A percentile compares a stretch with the other conserved stretches of the same genome.
Evolutionary conservation across 2,888 invertebrate species (phyloP).

Genomic region (Chironomus riparius): DNA sequence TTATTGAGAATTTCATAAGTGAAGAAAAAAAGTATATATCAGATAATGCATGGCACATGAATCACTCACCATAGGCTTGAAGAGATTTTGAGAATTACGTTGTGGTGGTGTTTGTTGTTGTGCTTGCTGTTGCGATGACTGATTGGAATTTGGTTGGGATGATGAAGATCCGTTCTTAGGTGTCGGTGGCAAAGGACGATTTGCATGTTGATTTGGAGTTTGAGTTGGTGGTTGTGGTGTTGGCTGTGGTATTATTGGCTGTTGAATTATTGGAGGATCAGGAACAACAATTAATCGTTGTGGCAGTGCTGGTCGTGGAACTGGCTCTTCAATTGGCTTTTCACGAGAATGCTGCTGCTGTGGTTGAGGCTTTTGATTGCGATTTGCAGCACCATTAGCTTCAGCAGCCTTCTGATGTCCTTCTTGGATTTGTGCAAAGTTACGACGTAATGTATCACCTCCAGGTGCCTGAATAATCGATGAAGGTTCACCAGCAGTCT

Average conservation of each 20-base stretch:
- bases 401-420: constrained; percentile 49
- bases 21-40: no score
- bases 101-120: constrained; percentile 53
- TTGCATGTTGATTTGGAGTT: constrained; percentile 52
- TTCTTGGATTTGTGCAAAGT: constrained; percentile 96
- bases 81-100: constrained; percentile 73
- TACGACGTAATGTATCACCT: constrained; percentile 90
- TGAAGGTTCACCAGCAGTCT: constrained; percentile 86
- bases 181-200: constrained; percentile 74
- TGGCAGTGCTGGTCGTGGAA: constrained; percentile 80
- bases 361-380: constrained; percentile 42
- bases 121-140: constrained; percentile 41
- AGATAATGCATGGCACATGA: no score
- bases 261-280: constrained; percentile 55
- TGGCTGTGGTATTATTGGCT: constrained; percentile 43
- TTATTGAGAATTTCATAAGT: no score
- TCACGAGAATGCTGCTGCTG: constrained; percentile 38
- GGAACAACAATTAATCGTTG: constrained; percentile 87
- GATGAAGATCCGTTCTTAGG: constrained; percentile 58
- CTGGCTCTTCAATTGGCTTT: constrained; percentile 65
- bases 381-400: constrained; percentile 52
- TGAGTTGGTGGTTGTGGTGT: constrained; percentile 63
- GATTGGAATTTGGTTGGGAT: constrained; percentile 33
- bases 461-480: constrained; percentile 81
- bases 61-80: constrained; percentile 72